Evolutionary conservation across 2,888 invertebrate genomes (phyloP).

Genomic region (Metopia argyrocephala): DNA sequence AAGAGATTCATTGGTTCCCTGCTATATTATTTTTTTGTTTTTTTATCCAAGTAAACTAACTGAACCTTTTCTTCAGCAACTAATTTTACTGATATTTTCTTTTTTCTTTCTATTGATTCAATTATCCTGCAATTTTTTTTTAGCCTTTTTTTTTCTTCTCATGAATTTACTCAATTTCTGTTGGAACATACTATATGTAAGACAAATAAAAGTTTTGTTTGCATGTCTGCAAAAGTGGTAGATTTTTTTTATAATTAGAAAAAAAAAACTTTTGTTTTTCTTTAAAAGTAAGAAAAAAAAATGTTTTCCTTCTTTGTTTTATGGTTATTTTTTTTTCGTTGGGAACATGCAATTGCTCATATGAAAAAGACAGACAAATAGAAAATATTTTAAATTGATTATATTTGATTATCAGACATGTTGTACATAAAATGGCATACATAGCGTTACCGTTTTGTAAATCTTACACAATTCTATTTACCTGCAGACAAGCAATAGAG

Average conservation of each 20-base stretch:
- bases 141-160: neutral
- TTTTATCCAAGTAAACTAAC: neutral
- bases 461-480: no score
- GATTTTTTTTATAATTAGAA: neutral
- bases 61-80: neutral
- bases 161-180: neutral
- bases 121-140: constrained; percentile 34
- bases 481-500: no score
- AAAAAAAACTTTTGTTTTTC: constrained; percentile 13
- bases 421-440: neutral
- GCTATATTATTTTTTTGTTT: neutral
- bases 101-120: constrained; percentile 33
- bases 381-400: constrained; percentile 38
- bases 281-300: neutral
- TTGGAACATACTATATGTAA: neutral
- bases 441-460: no score
- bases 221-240: neutral
- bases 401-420: constrained; percentile 34
- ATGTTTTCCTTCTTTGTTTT: constrained; percentile 35
- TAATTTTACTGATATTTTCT: constrained; percentile 14
- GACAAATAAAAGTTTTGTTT: neutral
- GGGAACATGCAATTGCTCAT: neutral
- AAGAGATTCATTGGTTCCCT: neutral
- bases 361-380: neutral
- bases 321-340: constrained; percentile 17